Evolutionary conservation across 2,888 invertebrate genomes (phyloP).

Genomic region (Aphidius colemani): DNA sequence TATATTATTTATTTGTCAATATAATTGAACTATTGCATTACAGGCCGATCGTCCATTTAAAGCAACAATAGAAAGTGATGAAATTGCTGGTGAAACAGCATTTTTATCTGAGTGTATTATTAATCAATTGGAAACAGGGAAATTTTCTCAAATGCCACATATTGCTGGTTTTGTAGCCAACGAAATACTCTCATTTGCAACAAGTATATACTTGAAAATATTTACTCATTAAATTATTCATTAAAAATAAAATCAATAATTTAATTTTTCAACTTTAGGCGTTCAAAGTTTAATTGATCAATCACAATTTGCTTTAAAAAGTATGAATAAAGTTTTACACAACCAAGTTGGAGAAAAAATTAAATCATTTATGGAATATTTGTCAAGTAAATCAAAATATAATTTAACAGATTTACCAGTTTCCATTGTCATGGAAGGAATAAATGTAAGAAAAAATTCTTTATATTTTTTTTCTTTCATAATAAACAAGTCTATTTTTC

Average conservation of each 20-base stretch:
- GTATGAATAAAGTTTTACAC: background rate
- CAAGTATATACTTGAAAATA: background rate
- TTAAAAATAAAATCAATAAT: too few relatives aligned
- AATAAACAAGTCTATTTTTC: slow-evolving; percentile 1
- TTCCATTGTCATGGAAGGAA: background rate
- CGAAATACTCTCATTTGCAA: slow-evolving; percentile 10
- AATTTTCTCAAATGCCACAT: slow-evolving; percentile 62
- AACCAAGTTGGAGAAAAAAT: background rate
- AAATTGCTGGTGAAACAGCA: slow-evolving; percentile 56
- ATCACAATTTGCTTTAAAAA: background rate
- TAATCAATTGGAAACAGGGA: slow-evolving; percentile 56
- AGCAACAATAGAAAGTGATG: slow-evolving; percentile 63
- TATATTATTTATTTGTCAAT: background rate
- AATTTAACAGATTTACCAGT: slow-evolving; percentile 3
- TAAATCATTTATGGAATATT: background rate
- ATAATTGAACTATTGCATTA: background rate
- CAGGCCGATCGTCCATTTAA: slow-evolving; percentile 56
- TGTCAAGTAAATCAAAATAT: background rate
- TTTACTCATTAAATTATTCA: too few relatives aligned
- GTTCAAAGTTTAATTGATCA: slow-evolving; percentile 3
- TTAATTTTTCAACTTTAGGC: background rate
- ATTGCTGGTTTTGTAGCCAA: slow-evolving; percentile 62
- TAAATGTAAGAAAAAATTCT: background rate
- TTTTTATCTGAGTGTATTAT: slow-evolving; percentile 61
- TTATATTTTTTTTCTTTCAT: background rate